Conservation (phyloP, 2,888 invertebrate genomes). For the Campoplex nolae region DNA sequence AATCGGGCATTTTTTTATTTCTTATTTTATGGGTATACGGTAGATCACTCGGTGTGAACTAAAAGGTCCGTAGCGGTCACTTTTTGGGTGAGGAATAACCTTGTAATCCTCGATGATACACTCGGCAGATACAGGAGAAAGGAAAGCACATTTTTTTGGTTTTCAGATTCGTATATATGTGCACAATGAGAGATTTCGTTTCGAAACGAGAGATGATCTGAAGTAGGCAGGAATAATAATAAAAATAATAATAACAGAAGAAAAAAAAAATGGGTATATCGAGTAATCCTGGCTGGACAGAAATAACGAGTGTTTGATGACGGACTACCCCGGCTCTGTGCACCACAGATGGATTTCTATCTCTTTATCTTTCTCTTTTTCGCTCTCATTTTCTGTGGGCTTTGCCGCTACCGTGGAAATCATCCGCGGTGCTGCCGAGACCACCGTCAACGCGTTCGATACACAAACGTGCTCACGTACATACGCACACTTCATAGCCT, state of each 20-base stretch:
- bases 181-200: slow-evolving; percentile 20
- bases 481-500: slow-evolving; percentile 22
- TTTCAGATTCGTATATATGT: slow-evolving; percentile 41
- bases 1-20: slow-evolving; percentile 62
- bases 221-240: slow-evolving; percentile 50
- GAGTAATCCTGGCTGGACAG: slow-evolving; percentile 82
- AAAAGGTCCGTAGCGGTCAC: slow-evolving; percentile 76
- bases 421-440: slow-evolving; percentile 41
- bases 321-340: slow-evolving; percentile 71
- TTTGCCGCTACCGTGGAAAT: slow-evolving; percentile 63
- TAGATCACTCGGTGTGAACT: slow-evolving; percentile 48
- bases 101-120: slow-evolving; percentile 83
- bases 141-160: slow-evolving; percentile 69
- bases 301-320: slow-evolving; percentile 84
- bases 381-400: slow-evolving; percentile 33
- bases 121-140: slow-evolving; percentile 75
- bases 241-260: slow-evolving; percentile 26
- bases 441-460: slow-evolving; percentile 60
- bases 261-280: slow-evolving; percentile 75
- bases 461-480: slow-evolving; percentile 27
- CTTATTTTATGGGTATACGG: slow-evolving; percentile 37
- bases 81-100: slow-evolving; percentile 76
- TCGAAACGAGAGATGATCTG: slow-evolving; percentile 36
- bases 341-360: slow-evolving; percentile 33
- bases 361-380: slow-evolving; percentile 12